Evolutionary conservation across 1,140 invertebrate species (phyloP), one percentile per base, ranked within the genome.

Genomic region (Hermetia illucens): DNA sequence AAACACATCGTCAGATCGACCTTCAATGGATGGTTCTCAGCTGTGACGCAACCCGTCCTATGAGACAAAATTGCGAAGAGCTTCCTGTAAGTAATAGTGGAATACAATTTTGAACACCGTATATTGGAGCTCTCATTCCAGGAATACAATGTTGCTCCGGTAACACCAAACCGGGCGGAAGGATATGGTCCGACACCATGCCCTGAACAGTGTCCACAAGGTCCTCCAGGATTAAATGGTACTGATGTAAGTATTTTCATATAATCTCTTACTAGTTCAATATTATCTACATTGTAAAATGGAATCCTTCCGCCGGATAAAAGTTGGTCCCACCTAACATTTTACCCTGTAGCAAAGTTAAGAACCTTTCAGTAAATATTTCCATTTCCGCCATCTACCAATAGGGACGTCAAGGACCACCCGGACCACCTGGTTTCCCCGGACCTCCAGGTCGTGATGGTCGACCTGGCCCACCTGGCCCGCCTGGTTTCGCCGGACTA

Each of bases 1-100:
- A 3, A 35, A 32, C 9, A 3, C 21, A 29, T 21, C 8, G 4
- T 38, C 51, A 82, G 79, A 72, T 84, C 50, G 81, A 85, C 51
- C 57, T 86, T 21, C 82, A 86, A 68, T 83, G 77, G 79, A 78
- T 84, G 75, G 69, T 79, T 9, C 61, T 86, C 44, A 78, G 74
- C 47, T 86, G 82, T 55, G 80, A 86, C 60, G 76, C 79, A n/a
- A 69, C 71, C 2, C 66, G 70, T 50, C 74, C 77, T 8, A 68
- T 75, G 43, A 61, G 76, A 47, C 77, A 82, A 51, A 69, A 58
- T n/a, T 86, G 82, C 51, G 66, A 69, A 38, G 81, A 84, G 58
- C 48, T 84, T 25, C 75, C 73, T 32, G 70, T 75, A 63, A 63
- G 53, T 53, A 36, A 38, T 21, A 34, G 13, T 15, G 9, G 25